phyloP scores from a whole-genome alignment of 2,797 vertebrate species.

The Calcarius lapponicus region DNA sequence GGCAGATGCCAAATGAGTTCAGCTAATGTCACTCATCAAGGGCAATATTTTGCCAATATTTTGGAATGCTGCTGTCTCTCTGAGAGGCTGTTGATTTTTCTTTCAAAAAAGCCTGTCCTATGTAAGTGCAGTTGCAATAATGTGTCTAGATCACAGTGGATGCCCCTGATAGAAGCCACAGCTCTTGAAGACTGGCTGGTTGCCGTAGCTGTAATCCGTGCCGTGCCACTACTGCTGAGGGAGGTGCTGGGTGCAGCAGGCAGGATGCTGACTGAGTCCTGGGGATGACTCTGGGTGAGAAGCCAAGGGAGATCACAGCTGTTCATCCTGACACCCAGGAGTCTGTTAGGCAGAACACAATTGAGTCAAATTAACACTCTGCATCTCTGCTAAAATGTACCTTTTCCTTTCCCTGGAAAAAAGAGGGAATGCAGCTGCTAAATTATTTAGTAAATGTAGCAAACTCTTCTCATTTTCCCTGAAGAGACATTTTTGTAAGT shows the following conservation, averaged over 20 bases:
- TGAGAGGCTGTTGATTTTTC: neutral
- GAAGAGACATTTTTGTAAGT: neutral
- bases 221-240: accelerated
- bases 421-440: neutral
- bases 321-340: neutral
- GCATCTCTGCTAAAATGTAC: neutral
- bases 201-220: neutral
- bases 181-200: neutral
- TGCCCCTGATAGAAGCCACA: neutral
- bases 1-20: neutral
- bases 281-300: neutral
- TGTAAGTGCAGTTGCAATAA: neutral
- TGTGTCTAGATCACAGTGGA: neutral
- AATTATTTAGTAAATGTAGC: neutral
- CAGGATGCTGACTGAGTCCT: neutral
- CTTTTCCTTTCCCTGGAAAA: neutral
- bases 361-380: neutral
- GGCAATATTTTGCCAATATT: neutral
- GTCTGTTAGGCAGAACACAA: neutral
- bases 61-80: neutral
- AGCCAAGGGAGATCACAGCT: neutral
- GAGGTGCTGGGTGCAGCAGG: neutral
- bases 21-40: neutral
- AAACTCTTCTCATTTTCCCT: neutral
- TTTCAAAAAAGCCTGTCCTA: neutral